Percentiles rank a stretch among this genome's conserved stretches.
Evolutionary conservation across 2,113 vertebrate species (phyloP).

Genomic region (Typhlomys cinereus): DNA sequence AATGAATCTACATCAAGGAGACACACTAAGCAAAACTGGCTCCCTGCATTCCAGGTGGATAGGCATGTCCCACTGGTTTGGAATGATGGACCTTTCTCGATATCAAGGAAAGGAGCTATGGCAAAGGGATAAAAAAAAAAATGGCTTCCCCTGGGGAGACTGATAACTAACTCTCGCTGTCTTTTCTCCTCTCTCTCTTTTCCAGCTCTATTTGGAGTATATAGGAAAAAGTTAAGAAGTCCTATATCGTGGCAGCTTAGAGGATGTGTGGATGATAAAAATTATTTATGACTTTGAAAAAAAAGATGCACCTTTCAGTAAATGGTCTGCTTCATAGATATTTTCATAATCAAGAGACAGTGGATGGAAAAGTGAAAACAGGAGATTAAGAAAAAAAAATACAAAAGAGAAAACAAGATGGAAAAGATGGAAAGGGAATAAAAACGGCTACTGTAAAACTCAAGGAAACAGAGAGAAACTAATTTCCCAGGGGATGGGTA

Average conservation of each 20-base stretch:
- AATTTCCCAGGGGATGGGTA: background rate
- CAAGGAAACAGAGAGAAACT: background rate
- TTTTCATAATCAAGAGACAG: slow-evolving; percentile 44
- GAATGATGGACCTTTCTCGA: background rate
- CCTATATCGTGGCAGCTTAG: background rate
- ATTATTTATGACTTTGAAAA: background rate
- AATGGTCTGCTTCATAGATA: background rate
- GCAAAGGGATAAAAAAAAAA: background rate
- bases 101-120: background rate
- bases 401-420: slow-evolving; percentile 62
- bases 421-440: background rate
- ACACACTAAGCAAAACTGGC: background rate
- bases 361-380: slow-evolving; percentile 63
- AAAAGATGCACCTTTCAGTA: background rate
- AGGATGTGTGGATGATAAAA: background rate
- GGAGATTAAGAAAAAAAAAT: slow-evolving; percentile 1
- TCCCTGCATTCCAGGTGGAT: background rate
- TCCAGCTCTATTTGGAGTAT: background rate
- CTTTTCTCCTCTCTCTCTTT: background rate
- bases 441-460: background rate
- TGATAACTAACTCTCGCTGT: background rate
- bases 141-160: background rate
- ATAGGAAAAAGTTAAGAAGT: background rate
- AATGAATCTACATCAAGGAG: background rate
- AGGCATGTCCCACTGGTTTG: background rate